These are phyloP conservation scores for Euglossa dilemma DNA, from an alignment of 1,140 invertebrate species.

Conservation along the genomic window DNA sequence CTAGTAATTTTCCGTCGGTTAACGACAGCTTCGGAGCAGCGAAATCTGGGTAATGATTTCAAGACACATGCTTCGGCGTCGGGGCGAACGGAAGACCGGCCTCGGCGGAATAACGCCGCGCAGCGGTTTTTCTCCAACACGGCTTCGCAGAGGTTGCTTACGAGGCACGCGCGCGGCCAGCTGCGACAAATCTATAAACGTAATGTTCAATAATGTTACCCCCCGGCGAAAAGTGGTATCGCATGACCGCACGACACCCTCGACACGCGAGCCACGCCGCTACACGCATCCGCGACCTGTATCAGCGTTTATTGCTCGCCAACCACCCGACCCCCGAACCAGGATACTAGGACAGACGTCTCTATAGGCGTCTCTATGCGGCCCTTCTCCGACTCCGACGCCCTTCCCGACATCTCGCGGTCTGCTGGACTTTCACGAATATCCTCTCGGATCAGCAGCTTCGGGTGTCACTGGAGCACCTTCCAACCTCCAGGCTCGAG, in stretches of 20 bases:
- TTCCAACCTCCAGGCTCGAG: constrained; percentile 19
- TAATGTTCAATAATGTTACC: constrained; percentile 72
- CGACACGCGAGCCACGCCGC: constrained; percentile 41
- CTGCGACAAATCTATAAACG: constrained; percentile 72
- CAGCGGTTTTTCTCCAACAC: background rate
- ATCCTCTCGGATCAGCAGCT: constrained; percentile 53
- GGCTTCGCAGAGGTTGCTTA: background rate
- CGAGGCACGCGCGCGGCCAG: constrained; percentile 6
- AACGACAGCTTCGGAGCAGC: background rate
- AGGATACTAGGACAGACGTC: background rate
- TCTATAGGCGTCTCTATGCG: constrained; percentile 24
- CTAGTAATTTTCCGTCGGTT: background rate
- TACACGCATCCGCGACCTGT: constrained; percentile 27
- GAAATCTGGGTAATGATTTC: background rate
- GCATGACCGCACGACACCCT: constrained; percentile 70
- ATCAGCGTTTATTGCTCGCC: constrained; percentile 58
- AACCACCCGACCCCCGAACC: constrained; percentile 25
- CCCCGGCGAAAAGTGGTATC: constrained; percentile 61
- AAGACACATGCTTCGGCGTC: background rate
- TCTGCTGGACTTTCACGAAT: constrained; percentile 40
- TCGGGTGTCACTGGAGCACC: constrained; percentile 53
- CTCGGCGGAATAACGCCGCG: too few species aligned
- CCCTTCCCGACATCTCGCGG: constrained; percentile 46
- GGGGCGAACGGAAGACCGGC: background rate
- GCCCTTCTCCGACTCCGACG: too few species aligned